Evolutionary conservation across 2,113 vertebrate genomes (phyloP).

Genomic region (Silurus meridionalis): DNA sequence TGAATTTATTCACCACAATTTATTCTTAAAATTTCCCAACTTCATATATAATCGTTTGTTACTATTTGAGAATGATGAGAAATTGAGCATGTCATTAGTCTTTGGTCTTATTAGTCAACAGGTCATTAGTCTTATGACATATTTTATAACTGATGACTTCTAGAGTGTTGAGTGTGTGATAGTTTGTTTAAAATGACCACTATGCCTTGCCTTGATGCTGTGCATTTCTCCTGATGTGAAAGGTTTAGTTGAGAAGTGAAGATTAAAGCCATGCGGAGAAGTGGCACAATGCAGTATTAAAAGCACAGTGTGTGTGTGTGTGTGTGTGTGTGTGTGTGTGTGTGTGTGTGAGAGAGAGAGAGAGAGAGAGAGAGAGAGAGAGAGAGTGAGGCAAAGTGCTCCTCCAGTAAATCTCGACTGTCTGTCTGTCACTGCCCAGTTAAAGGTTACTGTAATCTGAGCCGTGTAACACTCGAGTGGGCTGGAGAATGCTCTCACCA

Average conservation of each 20-base stretch:
- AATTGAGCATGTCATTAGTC: constrained; percentile 8
- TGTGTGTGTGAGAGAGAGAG: background rate
- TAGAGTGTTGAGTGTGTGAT: constrained; percentile 42
- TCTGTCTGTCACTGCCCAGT: constrained; percentile 54
- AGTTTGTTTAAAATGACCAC: constrained; percentile 38
- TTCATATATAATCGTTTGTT: constrained; percentile 18
- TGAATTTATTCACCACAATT: constrained; percentile 17
- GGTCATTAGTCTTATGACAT: constrained; percentile 2
- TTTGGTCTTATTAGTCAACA: background rate
- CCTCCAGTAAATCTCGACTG: constrained; percentile 52
- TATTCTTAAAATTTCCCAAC: background rate
- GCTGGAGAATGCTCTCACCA: constrained; percentile 53
- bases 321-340: background rate
- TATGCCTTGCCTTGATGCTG: constrained; percentile 39
- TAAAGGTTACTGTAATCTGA: constrained; percentile 63
- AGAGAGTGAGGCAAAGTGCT: constrained; percentile 28
- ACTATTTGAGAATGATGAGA: background rate
- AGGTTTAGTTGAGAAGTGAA: constrained; percentile 48
- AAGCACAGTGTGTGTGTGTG: constrained; percentile 26
- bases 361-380: constrained; percentile 36
- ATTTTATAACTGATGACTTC: constrained; percentile 40
- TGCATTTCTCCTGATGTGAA: constrained; percentile 48
- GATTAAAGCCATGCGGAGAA: constrained; percentile 50
- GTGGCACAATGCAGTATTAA: constrained; percentile 54
- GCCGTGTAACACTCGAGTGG: constrained; percentile 58